Base-by-base conservation (phyloP, 2,113 vertebrate species). In the Charina bottae region DNA sequence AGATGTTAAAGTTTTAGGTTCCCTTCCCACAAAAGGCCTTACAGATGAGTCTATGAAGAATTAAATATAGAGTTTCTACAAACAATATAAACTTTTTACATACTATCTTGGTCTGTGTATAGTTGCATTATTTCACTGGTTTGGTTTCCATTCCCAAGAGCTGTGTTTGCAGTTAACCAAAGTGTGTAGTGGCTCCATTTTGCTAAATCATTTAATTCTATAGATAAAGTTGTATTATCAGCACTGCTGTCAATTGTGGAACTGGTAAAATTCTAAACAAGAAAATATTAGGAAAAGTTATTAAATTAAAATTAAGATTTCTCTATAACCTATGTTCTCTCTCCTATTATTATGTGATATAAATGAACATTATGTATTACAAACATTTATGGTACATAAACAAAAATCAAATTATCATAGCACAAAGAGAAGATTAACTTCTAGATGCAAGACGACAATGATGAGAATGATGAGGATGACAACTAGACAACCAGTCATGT, bases 91-190 rank as follows among this genome's bases (percentile, higher is more conserved):
- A 90, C 9, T 42, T 86, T 93, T 96, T 95, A 97, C 97, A 96
- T 98, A 98, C 98, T 97, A 90, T 98, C 98, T 95, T 98, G 97
- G 95, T 98, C 98, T 93, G 98, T 98, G 91, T 97, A 94, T 12
- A 98, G 95, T 0, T 98, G 94, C 94, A 98, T 96, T 94, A 96
- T 88, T 89, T 97, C 96, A 96, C 98, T 98, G 92, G 94, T 97
- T 96, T 98, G 96, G 94, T 98, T 97, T 94, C 98, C 98, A 96
- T 98, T 97, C 96, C 98, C 98, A 93, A 97, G 91, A 85, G 97
- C 95, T 92, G 97, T 98, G 78, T 97, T 97, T 95, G 98, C 97
- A 95, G 97, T 98, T 93, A 98, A 64, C 98, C 98, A 98, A 12
- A 98, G 91, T 90, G 89, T 95, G 92, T 98, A 98, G 94, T 96